phyloP scores from a whole-genome alignment of 2,797 vertebrate species.

The Dermochelys coriacea region DNA sequence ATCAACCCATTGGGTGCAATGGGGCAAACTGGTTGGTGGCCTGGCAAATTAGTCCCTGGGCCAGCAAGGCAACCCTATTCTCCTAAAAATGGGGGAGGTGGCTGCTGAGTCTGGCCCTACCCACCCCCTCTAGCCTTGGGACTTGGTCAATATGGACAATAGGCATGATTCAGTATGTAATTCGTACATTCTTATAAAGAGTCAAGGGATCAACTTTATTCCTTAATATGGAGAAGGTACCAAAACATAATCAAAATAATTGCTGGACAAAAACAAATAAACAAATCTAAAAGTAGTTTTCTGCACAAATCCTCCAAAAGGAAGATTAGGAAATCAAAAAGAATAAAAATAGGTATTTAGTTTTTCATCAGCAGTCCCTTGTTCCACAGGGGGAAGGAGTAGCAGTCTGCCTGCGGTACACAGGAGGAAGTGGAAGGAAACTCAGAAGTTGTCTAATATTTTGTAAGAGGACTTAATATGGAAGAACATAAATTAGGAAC shows the following conservation, averaged over 20 bases:
- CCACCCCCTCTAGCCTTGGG: background rate
- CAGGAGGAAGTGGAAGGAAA: background rate
- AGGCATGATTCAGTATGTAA: background rate
- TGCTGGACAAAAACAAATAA: background rate
- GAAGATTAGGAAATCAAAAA: background rate
- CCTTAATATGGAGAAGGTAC: background rate
- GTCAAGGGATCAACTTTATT: accelerated
- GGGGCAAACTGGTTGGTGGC: background rate
- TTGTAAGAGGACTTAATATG: background rate
- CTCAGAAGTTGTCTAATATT: background rate
- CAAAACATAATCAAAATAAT: background rate
- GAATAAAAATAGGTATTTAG: background rate
- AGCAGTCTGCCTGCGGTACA: background rate
- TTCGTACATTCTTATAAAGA: background rate
- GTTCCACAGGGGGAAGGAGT: background rate
- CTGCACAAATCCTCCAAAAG: background rate
- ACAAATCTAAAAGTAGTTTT: background rate
- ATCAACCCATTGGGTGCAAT: background rate
- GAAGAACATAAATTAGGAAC: background rate
- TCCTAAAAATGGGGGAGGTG: background rate
- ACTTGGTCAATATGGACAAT: background rate
- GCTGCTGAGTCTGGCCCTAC: background rate
- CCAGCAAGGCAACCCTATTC: background rate
- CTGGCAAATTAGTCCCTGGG: background rate
- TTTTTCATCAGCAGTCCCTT: background rate